Percentiles rank a stretch among this genome's conserved stretches.
These are phyloP conservation scores for Picathartes gymnocephalus DNA, from an alignment of 2,113 vertebrate genomes.

Conservation along the genomic window DNA sequence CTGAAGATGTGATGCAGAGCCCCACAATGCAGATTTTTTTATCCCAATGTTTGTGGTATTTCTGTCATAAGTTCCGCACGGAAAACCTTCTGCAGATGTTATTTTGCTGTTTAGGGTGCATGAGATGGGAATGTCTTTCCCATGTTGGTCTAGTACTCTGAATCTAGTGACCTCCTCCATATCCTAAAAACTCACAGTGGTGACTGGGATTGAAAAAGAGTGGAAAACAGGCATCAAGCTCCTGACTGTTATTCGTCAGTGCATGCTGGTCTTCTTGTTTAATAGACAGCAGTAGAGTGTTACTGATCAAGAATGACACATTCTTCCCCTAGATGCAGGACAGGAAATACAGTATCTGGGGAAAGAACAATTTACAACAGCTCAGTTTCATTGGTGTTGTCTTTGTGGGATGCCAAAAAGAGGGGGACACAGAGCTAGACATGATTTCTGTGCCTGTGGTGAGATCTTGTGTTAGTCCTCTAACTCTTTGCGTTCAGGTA, in stretches of 20 bases:
- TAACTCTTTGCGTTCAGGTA: neutral
- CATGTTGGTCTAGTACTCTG: neutral
- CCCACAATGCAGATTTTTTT: neutral
- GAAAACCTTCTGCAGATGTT: neutral
- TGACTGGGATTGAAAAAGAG: neutral
- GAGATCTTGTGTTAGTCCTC: neutral
- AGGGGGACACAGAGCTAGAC: neutral
- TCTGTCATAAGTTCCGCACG: neutral
- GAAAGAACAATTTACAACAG: neutral
- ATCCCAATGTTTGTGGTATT: neutral
- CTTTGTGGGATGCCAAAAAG: neutral
- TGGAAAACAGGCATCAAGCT: neutral
- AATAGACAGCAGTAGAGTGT: neutral
- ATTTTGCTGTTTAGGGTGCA: neutral
- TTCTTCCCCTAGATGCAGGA: neutral
- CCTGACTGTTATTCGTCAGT: neutral
- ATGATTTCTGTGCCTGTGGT: neutral
- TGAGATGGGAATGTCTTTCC: rapidly evolving
- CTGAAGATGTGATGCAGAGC: neutral
- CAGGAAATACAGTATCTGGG: neutral
- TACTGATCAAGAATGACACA: neutral
- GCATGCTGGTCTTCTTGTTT: neutral
- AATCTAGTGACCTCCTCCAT: neutral
- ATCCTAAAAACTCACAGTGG: neutral
- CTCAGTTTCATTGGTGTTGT: neutral